Evolutionary conservation across 2,113 vertebrate genomes (phyloP), one percentile per base, ranked within the genome.

Genomic region (Cheirogaleus medius): DNA sequence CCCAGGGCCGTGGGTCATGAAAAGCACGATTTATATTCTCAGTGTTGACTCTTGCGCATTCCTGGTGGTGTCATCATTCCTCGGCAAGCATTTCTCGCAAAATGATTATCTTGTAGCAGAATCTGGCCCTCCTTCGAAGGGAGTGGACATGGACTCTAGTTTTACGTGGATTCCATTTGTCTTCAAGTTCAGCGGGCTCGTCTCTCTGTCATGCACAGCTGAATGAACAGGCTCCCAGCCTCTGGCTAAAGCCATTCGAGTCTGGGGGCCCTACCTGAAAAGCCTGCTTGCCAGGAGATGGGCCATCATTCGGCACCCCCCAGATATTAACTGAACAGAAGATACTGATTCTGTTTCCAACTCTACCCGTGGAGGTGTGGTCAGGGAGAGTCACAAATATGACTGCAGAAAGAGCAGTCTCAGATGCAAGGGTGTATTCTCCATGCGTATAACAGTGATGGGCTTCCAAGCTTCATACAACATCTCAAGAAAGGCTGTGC

Each of bases 191-290:
- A 69, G 60, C 81, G 77, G 89, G 34, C 77, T 85, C 87, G 49
- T 94, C 87, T 29, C 80, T 91, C 39, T 92, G 77, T 84, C 69
- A 83, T 90, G 92, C 27, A 78, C 5, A 95, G 97, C 78, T 92
- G 80, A 91, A 52, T 91, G 84, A 93, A 96, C 29, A 90, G 90
- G 64, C 63, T 95, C 69, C 47, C 88, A n/a, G 58, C 39, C 96
- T 96, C 90, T 94, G 90, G 87, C 47, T 94, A 64, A 94, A 97
- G 94, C 44, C 69, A 71, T 7, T 29, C 21, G 23, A 4, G 52
- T 56, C 60, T 91, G 2, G 27, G 96, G 66, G 39, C 71, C 58
- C 21, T 34, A 92, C 39, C 34, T 39, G 80, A 42, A 88, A 88
- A 64, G 85, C 42, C 87, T 74, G 5, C 82, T 97, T 96, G n/a